Evolutionary conservation across 2,888 invertebrate genomes (phyloP).

Genomic region (Caenorhabditis becei): DNA sequence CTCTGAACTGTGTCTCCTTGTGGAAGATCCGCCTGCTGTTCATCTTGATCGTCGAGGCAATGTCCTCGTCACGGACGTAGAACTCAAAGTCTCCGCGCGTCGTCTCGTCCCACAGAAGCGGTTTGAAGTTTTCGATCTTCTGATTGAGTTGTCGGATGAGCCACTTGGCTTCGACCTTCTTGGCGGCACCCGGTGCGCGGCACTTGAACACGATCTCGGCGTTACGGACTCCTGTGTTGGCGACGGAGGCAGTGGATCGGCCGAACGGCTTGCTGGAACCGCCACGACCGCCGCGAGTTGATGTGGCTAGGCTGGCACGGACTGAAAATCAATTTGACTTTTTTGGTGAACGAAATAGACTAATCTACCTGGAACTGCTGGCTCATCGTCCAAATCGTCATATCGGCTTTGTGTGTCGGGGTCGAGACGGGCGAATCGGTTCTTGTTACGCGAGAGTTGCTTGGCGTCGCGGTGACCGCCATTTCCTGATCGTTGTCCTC

Average conservation of each 20-base stretch:
- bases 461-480: constrained; percentile 68
- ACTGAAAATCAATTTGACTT: constrained; percentile 20
- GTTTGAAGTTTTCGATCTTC: constrained; percentile 68
- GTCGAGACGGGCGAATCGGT: constrained; percentile 70
- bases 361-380: constrained; percentile 40
- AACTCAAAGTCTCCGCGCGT: constrained; percentile 67
- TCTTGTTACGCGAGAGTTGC: constrained; percentile 60
- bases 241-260: constrained; percentile 28
- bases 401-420: constrained; percentile 74
- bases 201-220: constrained; percentile 62
- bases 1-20: constrained; percentile 59
- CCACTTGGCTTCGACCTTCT: constrained; percentile 58
- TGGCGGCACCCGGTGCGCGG: constrained; percentile 44
- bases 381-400: constrained; percentile 74
- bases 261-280: constrained; percentile 15
- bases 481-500: constrained; percentile 17
- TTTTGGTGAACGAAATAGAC: not conserved
- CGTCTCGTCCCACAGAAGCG: constrained; percentile 53
- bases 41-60: constrained; percentile 68
- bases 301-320: not conserved
- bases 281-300: constrained; percentile 21
- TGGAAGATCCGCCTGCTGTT: constrained; percentile 73
- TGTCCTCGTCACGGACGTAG: constrained; percentile 67
- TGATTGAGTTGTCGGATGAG: constrained; percentile 64
- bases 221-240: constrained; percentile 55